Base-by-base conservation (phyloP, 2,113 vertebrate genomes). In the Rhinopomastus cyanomelas region DNA sequence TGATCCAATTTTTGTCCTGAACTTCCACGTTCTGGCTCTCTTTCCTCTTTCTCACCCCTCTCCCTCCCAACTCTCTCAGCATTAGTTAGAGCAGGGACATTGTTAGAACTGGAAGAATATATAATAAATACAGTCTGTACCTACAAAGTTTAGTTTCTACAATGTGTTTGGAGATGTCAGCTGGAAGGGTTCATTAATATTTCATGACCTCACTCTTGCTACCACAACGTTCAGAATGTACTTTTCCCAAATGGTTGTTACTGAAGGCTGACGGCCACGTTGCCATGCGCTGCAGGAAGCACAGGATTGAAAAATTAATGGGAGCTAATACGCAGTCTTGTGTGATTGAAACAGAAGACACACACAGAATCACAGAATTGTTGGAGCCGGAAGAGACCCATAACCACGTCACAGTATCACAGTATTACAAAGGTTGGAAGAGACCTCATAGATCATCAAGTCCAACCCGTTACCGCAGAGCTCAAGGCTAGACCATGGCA, bases 141-240 rank as follows among this genome's bases (percentile, higher is more conserved):
- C 80, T 86, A 88, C 57, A 72, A 72, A 62, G 19, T 61, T 78
- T 60, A 72, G 65, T 44, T 15, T 92, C 53, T 64, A 13, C 44
- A 53, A 56, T 30, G 17, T 57, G 49, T 92, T 92, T 92, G 56
- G 66, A 79, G 56, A 74, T 59, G 74, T 72, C 85, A 81, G 53
- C 68, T 73, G 69, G 87, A 82, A 85, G 16, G 30, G 32, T 34
- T 96, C 89, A 82, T 94, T 85, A 96, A 89, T 93, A 84, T 90
- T 94, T 95, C 62, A 87, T 89, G 89, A 89, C 92, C 49, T 94
- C 78, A 83, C 53, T 61, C 80, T 36, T 59, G 67, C 65, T 80
- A 52, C 82, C 83, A 78, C 16, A 55, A 48, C 8, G 6, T 85
- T 69, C 56, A 61, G 69, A 74, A 59, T 34, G n/a, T 71, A 61